Evolutionary conservation across 2,888 invertebrate species (phyloP).

Genomic region (Latheticus oryzae): DNA sequence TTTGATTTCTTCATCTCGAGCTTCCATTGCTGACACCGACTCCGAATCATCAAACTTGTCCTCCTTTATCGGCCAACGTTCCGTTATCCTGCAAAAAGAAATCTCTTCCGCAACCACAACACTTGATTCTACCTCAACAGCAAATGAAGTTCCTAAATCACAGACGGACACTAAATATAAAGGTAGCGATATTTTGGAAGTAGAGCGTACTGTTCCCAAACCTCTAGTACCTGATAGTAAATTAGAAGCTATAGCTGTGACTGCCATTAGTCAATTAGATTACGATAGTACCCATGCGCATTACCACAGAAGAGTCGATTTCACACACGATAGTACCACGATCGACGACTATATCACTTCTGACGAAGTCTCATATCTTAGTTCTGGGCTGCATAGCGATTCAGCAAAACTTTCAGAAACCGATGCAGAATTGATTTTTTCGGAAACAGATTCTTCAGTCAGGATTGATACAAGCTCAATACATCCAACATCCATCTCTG

Average conservation of each 20-base stretch:
- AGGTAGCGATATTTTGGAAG: constrained; percentile 35
- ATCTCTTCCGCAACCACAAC: constrained; percentile 4
- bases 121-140: constrained; percentile 25
- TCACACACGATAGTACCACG: constrained; percentile 8
- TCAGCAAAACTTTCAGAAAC: constrained; percentile 59
- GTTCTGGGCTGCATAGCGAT: constrained; percentile 51
- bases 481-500: constrained; percentile 56
- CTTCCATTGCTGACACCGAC: constrained; percentile 21
- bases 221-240: constrained; percentile 28
- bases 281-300: constrained; percentile 18
- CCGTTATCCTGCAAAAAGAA: constrained; percentile 7
- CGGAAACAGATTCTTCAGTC: constrained; percentile 59
- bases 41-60: constrained; percentile 24
- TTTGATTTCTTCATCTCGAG: constrained; percentile 13
- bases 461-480: constrained; percentile 56
- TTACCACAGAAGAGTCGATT: constrained; percentile 26
- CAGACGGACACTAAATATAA: constrained; percentile 16
- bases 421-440: constrained; percentile 59
- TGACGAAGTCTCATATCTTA: constrained; percentile 50
- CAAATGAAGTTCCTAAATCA: constrained; percentile 25
- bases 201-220: constrained; percentile 21
- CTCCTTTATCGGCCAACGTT: constrained; percentile 13
- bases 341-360: constrained; percentile 41
- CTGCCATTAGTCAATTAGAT: constrained; percentile 30
- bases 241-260: constrained; percentile 27